Conservation (phyloP, 1,140 invertebrate genomes). For the Lasioglossum baleicum region DNA sequence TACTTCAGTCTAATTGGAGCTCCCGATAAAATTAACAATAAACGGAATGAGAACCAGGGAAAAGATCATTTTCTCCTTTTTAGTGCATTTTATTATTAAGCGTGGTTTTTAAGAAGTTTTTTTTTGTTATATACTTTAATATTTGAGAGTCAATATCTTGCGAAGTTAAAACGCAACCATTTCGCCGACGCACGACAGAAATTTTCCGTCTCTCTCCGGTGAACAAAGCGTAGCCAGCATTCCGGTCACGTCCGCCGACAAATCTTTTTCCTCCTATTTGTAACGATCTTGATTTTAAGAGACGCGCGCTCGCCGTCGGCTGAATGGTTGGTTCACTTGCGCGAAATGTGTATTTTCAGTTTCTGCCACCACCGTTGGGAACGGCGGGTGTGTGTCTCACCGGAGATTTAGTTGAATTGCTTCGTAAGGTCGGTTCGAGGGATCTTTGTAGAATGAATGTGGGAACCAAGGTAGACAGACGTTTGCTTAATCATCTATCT, state of each 20-base stretch:
- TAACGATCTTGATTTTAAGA: constrained; percentile 40
- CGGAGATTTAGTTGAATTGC: too few species aligned
- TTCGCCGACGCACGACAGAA: constrained; percentile 17
- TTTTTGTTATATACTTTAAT: constrained; percentile 6
- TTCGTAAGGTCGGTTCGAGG: too few species aligned
- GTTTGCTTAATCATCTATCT: too few species aligned
- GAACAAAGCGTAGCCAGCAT: constrained; percentile 4
- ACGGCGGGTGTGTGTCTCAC: background rate
- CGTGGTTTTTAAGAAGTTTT: too few species aligned
- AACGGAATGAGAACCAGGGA: too few species aligned
- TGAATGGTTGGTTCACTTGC: background rate
- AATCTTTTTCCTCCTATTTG: constrained; percentile 40
- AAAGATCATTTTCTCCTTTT: too few species aligned
- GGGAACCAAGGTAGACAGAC: too few species aligned
- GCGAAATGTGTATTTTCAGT: constrained; percentile 35
- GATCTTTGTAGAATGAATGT: too few species aligned
- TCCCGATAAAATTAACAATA: too few species aligned
- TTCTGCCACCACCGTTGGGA: constrained; percentile 2
- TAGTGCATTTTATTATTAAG: too few species aligned
- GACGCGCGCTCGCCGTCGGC: background rate
- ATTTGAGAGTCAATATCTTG: constrained; percentile 61
- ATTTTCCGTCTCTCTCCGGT: background rate
- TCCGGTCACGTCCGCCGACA: constrained; percentile 27
- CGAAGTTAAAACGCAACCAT: constrained; percentile 52
- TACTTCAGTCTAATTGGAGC: too few species aligned